Base-by-base conservation (phyloP, 2,888 invertebrate genomes). In the Dyspetes luteomarginatus region DNA sequence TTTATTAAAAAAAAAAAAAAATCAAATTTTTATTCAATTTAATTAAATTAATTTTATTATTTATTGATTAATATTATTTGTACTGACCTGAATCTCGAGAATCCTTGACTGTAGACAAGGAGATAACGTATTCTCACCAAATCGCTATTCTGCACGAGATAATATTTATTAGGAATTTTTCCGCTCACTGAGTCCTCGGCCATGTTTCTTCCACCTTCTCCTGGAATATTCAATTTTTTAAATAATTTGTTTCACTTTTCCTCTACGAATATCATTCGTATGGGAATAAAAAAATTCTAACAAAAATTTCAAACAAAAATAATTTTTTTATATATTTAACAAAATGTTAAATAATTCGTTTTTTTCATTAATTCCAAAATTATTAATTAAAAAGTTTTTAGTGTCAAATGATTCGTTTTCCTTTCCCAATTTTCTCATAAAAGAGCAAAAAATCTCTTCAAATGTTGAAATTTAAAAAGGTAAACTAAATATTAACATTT, bases 121-220 rank as follows among this genome's bases (percentile, higher is more conserved):
- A 97, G 92, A 91, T 97, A 97, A 81, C 96, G 94, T 19, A 97
- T 93, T 83, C 96, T 93, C 12, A 97, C 94, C 86, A 96, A 93
- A 85, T 97, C 96, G 88, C 95, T 95, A 88, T 97, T 96, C 64
- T 95, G 94, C 17, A 96, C 96, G 50, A 97, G 93, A 88, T 95
- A 96, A 92, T 96, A 96, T 86, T 95, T 95, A 83, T 94, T 94
- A 76, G 94, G 96, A 87, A 94, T 93, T 86, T 93, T 92, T 48
- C 92, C 92, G 68, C 90, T 90, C 56, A 92, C 84, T 28, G 93
- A 90, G 82, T 92, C 89, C 30, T 87, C 85, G 24, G 88, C 85
- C 1, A 86, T 82, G 28, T 87, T 89, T 75, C 87, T 87, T 68
- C 85, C 72, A 65, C 84, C 81, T 52, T 89, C 85, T 19, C 83